Evolutionary conservation across 2,888 invertebrate species (phyloP).

Genomic region (Unio delphinus): DNA sequence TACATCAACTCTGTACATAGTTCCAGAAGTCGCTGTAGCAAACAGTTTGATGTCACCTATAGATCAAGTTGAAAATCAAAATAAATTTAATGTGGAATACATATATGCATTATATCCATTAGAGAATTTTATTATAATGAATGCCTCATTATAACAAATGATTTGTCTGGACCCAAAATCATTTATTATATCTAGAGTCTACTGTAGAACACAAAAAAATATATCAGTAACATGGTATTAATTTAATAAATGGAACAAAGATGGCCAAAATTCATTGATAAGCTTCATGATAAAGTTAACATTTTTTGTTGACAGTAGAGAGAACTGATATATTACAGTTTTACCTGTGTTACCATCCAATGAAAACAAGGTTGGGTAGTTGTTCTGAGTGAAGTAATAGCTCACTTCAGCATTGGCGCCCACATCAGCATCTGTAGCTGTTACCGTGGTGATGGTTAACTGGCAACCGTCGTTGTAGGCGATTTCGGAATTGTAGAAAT

Average conservation of each 20-base stretch:
- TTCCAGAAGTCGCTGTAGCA: constrained; percentile 26
- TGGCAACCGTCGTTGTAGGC: constrained; percentile 52
- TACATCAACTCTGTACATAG: constrained; percentile 40
- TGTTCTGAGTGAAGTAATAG: constrained; percentile 40
- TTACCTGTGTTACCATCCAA: constrained; percentile 41
- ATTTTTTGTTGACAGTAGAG: not conserved
- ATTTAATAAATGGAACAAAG: no score
- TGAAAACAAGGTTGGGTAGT: constrained; percentile 42
- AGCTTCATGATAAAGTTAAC: no score
- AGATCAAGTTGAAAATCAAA: not conserved
- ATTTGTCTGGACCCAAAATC: no score
- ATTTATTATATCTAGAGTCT: no score
- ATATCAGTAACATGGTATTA: no score
- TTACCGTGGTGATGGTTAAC: constrained; percentile 41
- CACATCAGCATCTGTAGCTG: constrained; percentile 58
- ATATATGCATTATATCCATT: no score
- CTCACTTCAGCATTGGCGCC: constrained; percentile 49
- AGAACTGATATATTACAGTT: not conserved
- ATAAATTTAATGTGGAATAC: no score
- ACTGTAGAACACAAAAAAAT: no score
- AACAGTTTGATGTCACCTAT: constrained; percentile 39
- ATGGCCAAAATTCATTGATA: no score
- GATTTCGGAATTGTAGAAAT: constrained; percentile 55
- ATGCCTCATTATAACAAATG: no score
- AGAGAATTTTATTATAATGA: no score